These are phyloP conservation scores for Sialis lutaria DNA, from an alignment of 2,888 invertebrate species.

Conservation along the genomic window DNA sequence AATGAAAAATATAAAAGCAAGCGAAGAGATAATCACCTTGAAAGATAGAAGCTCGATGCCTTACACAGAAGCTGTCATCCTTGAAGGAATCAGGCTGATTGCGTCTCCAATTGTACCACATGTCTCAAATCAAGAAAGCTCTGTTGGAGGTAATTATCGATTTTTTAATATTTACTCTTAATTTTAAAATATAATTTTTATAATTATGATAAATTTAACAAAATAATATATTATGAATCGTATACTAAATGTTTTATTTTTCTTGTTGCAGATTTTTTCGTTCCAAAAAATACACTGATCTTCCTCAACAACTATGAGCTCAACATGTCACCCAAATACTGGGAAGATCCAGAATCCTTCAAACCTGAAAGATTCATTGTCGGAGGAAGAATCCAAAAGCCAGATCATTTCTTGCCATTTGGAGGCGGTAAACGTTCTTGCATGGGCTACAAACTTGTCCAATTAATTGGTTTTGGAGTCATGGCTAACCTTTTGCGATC, in stretches of 20 bases:
- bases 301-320: constrained; percentile 50
- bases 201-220: too few relatives aligned
- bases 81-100: constrained; percentile 42
- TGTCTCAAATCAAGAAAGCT: constrained; percentile 41
- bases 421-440: constrained; percentile 46
- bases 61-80: constrained; percentile 40
- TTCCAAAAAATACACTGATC: constrained; percentile 42
- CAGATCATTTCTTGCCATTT: constrained; percentile 47
- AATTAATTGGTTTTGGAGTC: constrained; percentile 35
- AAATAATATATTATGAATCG: too few relatives aligned
- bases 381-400: constrained; percentile 34
- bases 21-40: neutral
- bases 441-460: constrained; percentile 50
- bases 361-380: constrained; percentile 42
- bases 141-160: constrained; percentile 34
- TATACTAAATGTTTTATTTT: constrained; percentile 4
- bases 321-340: constrained; percentile 41
- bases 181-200: too few relatives aligned
- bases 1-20: neutral
- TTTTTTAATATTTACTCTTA: neutral
- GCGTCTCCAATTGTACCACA: constrained; percentile 52
- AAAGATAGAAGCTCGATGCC: constrained; percentile 31
- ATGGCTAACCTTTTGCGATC: constrained; percentile 34
- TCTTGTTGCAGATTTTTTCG: constrained; percentile 32
- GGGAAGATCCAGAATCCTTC: constrained; percentile 39